phyloP scores from a whole-genome alignment of 2,113 vertebrate genomes.

The Calonectris borealis region DNA sequence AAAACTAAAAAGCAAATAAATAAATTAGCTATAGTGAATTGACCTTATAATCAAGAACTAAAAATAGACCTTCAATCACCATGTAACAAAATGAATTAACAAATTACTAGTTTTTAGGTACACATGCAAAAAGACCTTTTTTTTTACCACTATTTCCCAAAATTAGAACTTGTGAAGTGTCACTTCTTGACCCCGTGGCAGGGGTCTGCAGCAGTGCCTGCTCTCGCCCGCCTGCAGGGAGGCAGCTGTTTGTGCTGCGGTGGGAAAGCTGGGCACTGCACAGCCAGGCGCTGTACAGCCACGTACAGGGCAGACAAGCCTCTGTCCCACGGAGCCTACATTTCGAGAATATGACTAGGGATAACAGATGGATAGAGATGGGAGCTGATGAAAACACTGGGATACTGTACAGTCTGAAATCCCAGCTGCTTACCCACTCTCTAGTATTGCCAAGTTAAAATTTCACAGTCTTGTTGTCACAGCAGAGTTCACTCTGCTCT shows the following conservation, averaged over 20 bases:
- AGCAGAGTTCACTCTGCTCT: not conserved
- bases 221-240: not conserved
- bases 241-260: not conserved
- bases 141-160: not conserved
- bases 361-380: not conserved
- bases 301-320: accelerated
- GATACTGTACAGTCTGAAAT: not conserved
- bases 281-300: not conserved
- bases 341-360: not conserved
- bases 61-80: not conserved
- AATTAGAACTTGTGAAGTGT: not conserved
- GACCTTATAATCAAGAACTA: not conserved
- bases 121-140: not conserved
- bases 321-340: not conserved
- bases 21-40: not conserved
- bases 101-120: not conserved
- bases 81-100: not conserved
- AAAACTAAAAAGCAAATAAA: not conserved
- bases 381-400: not conserved
- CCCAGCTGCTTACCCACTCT: not conserved
- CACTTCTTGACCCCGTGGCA: accelerated
- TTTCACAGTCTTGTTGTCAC: not conserved
- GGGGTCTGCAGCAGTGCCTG: not conserved
- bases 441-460: not conserved
- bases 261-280: not conserved